Conservation (phyloP, 2,888 invertebrate species). For the Hypomecis atomaria region DNA sequence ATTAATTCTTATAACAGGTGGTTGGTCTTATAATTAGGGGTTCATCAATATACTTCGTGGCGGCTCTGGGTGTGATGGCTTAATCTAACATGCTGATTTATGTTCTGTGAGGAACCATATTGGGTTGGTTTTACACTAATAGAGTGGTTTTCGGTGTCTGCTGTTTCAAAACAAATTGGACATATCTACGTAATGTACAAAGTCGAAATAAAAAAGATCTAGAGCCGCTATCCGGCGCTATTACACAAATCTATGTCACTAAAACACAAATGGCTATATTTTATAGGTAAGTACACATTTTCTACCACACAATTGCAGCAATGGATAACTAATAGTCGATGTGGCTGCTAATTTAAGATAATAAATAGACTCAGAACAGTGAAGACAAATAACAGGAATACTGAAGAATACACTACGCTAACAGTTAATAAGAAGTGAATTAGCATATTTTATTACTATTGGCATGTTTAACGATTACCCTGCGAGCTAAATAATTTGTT, state of each 20-base stretch:
- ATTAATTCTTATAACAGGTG: conserved; percentile 79
- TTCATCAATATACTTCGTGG: conserved; percentile 67
- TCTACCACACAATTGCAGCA: conserved; percentile 73
- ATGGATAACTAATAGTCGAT: conserved; percentile 64
- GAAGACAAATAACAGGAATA: conserved; percentile 63
- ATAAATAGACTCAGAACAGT: conserved; percentile 64
- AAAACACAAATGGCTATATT: conserved; percentile 66
- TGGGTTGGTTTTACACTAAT: conserved; percentile 57
- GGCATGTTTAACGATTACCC: conserved; percentile 60
- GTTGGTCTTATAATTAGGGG: conserved; percentile 69
- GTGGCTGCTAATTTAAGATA: conserved; percentile 59
- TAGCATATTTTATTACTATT: conserved; percentile 46
- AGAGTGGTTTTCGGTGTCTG: conserved; percentile 60
- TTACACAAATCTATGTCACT: conserved; percentile 67
- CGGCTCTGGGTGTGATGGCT: conserved; percentile 70
- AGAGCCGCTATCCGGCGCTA: conserved; percentile 76
- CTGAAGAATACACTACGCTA: conserved; percentile 58
- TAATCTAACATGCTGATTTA: conserved; percentile 76
- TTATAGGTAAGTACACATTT: conserved; percentile 58
- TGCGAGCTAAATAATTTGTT: conserved; percentile 55
- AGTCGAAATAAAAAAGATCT: conserved; percentile 66
- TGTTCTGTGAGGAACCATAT: conserved; percentile 62
- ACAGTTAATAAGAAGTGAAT: conserved; percentile 57
- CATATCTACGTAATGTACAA: conserved; percentile 64
- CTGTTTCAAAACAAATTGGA: conserved; percentile 57